Conservation (phyloP, 2,888 invertebrate genomes). For the Julus scandinavius region DNA sequence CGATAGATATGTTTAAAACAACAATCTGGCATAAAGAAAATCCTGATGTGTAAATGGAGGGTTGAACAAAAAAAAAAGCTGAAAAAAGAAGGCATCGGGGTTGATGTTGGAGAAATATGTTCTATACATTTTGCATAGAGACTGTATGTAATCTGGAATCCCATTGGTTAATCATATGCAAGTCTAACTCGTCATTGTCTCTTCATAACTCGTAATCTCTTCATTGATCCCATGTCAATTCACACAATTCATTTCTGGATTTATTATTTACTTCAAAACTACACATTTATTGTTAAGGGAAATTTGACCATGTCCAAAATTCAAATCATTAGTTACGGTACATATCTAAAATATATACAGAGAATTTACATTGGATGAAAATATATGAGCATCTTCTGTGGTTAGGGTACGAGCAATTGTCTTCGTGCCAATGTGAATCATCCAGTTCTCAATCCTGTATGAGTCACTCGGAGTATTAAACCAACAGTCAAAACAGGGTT, state of each 20-base stretch:
- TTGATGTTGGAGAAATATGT: not conserved
- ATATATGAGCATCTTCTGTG: too few relatives aligned
- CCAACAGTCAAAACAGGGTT: not conserved
- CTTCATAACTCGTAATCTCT: not conserved
- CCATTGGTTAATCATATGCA: not conserved
- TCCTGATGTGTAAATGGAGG: not conserved
- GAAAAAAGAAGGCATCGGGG: not conserved
- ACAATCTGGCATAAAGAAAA: constrained; percentile 10
- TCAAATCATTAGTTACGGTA: too few relatives aligned
- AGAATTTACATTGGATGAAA: not conserved
- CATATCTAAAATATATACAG: too few relatives aligned
- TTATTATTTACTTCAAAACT: not conserved
- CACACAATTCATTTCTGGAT: not conserved
- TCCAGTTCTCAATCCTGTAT: not conserved
- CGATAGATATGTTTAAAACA: constrained; percentile 46
- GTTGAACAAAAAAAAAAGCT: not conserved
- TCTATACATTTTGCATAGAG: not conserved
- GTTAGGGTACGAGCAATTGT: too few relatives aligned
- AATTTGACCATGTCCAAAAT: too few relatives aligned
- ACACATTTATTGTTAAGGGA: too few relatives aligned
- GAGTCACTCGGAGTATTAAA: not conserved
- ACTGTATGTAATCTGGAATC: not conserved
- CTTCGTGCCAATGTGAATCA: not conserved
- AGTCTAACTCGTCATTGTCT: not conserved
- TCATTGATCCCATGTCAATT: not conserved